Evolutionary conservation across 2,888 invertebrate genomes (phyloP), one percentile per base, ranked within the genome.

Genomic region (Macropis europaea): DNA sequence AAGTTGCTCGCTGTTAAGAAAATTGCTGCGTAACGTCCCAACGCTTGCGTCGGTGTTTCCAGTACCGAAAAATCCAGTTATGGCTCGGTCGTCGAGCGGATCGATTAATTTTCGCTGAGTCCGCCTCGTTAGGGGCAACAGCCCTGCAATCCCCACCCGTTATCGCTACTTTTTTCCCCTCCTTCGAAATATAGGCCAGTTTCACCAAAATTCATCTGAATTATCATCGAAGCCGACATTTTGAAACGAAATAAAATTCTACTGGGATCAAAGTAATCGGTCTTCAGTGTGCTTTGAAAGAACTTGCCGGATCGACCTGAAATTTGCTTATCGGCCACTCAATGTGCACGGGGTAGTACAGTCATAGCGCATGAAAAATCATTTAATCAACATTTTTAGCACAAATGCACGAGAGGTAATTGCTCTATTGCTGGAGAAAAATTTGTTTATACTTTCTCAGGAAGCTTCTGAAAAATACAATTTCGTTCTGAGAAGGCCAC

Each of bases 41-140:
- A 0, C 28, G 26, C 45, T 22, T 47, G 47, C 15, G 17, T 22
- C 60, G 13, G 4, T 42, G 13, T 32, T 38, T 48, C 26, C 36
- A 9, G 15, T 19, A 15, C 9, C 17, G 7, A 45, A 47, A 54
- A 34, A 48, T 36, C 34, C 34, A 43, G n/a, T 36, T 22, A 7
- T 4, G 28, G 42, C 22, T 15, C 24, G 42, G n/a, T 11, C 19
- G 15, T 7, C 7, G 13, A 50, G 9, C 28, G 38, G 52, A 22
- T 69, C 66, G 50, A 69, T 69, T 50, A 57, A 64, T 66, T 69
- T 50, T 45, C 30, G 62, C 50, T 38, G 57, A 69, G 42, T 36
- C 24, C 22, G 3, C 42, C 50, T 68, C 40, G 64, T 63, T 63
- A 64, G 38, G 15, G 26, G 38, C 9, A 6, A 30, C 36, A n/a